These are phyloP conservation scores for Drosophila nannoptera DNA, from an alignment of 1,140 invertebrate genomes.

Conservation along the genomic window DNA sequence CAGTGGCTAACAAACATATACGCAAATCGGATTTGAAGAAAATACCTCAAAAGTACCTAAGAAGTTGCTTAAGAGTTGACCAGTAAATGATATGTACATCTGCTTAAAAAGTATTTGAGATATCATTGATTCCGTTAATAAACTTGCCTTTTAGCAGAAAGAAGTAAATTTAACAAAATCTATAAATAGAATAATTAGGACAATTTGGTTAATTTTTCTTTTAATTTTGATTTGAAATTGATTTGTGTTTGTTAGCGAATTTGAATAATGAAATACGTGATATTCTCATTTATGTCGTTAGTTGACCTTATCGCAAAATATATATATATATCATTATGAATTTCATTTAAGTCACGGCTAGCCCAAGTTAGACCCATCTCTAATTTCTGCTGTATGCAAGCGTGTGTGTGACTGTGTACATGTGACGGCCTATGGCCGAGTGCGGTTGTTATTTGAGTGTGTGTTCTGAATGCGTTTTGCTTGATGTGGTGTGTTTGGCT, in stretches of 20 bases:
- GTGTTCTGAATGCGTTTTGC: slow-evolving; percentile 25
- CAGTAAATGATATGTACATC: no score
- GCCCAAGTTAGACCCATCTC: slow-evolving; percentile 21
- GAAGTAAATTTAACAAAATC: neutral
- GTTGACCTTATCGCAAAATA: neutral
- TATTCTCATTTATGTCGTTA: neutral
- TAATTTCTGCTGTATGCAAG: slow-evolving; percentile 17
- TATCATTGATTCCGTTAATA: neutral
- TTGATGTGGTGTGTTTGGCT: slow-evolving; percentile 9
- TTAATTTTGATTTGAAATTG: neutral
- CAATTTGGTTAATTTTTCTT: neutral
- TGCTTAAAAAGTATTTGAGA: neutral
- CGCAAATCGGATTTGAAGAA: neutral
- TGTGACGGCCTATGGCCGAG: slow-evolving; percentile 5
- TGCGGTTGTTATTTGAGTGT: slow-evolving; percentile 9
- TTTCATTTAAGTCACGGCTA: neutral
- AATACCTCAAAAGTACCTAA: neutral
- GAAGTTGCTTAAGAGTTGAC: neutral
- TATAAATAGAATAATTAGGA: slow-evolving; percentile 5
- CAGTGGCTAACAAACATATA: slow-evolving; percentile 1
- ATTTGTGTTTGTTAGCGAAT: no score
- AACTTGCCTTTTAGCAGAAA: neutral
- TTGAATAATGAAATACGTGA: neutral
- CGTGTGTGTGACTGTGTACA: slow-evolving; percentile 6
- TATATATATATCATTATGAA: neutral